A percentile compares a stretch with the other conserved stretches of the same genome.
Evolutionary conservation across 2,888 invertebrate species (phyloP).

Genomic region (Chrysolina haemoptera): DNA sequence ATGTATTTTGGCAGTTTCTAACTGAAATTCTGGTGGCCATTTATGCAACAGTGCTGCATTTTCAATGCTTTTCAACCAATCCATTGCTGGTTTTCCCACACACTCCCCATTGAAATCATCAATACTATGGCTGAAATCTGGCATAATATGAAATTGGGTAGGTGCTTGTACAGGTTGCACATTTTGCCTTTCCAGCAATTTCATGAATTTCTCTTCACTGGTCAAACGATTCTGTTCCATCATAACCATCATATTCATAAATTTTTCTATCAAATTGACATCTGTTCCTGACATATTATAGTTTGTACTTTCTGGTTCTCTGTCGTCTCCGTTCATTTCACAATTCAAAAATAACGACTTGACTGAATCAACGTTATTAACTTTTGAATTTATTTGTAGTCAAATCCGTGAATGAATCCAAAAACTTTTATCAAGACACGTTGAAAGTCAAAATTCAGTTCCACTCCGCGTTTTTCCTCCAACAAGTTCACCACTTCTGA

Average conservation of each 20-base stretch:
- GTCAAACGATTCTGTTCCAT: background rate
- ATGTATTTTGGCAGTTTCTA: background rate
- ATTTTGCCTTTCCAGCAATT: background rate
- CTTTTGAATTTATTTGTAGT: too few relatives aligned
- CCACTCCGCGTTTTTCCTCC: background rate
- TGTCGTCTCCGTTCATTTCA: too few relatives aligned
- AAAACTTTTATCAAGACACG: too few relatives aligned
- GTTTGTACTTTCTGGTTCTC: background rate
- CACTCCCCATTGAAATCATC: background rate
- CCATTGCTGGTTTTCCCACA: background rate
- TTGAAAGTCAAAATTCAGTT: too few relatives aligned
- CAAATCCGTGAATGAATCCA: too few relatives aligned
- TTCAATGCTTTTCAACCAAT: background rate
- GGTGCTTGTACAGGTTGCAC: background rate
- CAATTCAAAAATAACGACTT: too few relatives aligned
- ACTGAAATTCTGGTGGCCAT: background rate
- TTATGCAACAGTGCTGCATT: background rate
- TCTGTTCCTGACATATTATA: background rate
- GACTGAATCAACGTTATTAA: too few relatives aligned
- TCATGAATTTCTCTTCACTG: background rate
- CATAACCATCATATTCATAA: background rate
- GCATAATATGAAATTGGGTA: background rate
- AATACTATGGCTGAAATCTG: background rate
- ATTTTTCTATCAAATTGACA: too few relatives aligned
- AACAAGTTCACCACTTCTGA: conserved; percentile 1